phyloP scores from a whole-genome alignment of 1,140 invertebrate genomes.

The Aphelenchoides fujianensis region DNA sequence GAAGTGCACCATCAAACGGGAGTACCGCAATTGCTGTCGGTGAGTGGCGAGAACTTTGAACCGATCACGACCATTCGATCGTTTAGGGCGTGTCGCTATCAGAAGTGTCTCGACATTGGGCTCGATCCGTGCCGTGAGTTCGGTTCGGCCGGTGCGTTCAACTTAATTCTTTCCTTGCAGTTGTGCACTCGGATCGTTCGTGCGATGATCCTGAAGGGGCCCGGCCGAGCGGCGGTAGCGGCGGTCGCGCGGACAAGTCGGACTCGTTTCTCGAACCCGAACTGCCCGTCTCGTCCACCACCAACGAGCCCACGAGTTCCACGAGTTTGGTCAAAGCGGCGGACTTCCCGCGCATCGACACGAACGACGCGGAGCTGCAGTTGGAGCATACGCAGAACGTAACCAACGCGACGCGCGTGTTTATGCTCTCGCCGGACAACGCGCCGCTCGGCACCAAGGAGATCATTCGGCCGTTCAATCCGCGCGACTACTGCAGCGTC shows the following conservation, averaged over 20 bases:
- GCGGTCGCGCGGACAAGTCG: too few relatives aligned
- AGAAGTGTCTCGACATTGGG: conserved; percentile 15
- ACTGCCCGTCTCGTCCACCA: background rate
- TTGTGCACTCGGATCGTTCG: conserved; percentile 8
- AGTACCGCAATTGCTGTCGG: background rate
- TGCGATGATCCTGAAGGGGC: background rate
- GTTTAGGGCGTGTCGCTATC: conserved; percentile 16
- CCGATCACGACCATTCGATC: background rate
- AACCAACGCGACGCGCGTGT: background rate
- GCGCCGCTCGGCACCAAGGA: background rate
- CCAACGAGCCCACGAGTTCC: background rate
- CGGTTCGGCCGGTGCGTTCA: too few relatives aligned
- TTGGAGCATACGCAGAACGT: background rate
- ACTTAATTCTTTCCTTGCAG: too few relatives aligned
- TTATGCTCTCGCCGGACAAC: background rate
- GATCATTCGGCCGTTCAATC: conserved; percentile 1
- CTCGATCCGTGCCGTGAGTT: conserved; percentile 16
- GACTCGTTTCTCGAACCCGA: conserved; percentile 15
- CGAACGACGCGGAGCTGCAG: background rate
- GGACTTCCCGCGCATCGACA: too few relatives aligned
- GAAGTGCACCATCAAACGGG: conserved; percentile 26
- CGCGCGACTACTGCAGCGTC: background rate
- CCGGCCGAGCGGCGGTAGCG: background rate
- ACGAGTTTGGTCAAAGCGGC: background rate
- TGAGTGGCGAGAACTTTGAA: background rate